These are phyloP conservation scores for Perca fluviatilis DNA, from an alignment of 2,113 vertebrate species.

Conservation along the genomic window DNA sequence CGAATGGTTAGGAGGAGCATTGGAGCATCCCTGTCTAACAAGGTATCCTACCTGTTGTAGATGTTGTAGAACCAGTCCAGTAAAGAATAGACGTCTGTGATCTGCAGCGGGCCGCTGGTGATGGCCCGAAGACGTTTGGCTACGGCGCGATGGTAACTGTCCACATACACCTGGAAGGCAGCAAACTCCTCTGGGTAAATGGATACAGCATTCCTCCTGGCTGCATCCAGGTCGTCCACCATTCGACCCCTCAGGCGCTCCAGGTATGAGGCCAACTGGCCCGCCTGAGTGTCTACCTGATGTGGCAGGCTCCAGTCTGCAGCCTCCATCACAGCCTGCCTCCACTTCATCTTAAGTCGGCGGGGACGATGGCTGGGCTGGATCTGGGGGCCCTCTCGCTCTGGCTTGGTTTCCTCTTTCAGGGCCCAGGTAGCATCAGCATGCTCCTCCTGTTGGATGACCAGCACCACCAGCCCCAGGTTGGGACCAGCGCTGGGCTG, in stretches of 20 bases:
- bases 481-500: constrained; percentile 83
- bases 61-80: constrained; percentile 93
- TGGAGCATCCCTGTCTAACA: neutral
- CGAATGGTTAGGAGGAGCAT: no score
- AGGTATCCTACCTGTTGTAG: constrained; percentile 87
- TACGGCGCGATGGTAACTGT: constrained; percentile 89
- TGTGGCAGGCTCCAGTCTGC: constrained; percentile 87
- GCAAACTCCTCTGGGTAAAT: constrained; percentile 89
- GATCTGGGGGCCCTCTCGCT: constrained; percentile 33
- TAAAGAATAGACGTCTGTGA: constrained; percentile 90
- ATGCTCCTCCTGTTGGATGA: constrained; percentile 91
- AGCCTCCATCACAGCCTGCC: constrained; percentile 84
- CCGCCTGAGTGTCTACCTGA: constrained; percentile 79
- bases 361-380: constrained; percentile 80
- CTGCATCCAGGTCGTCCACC: constrained; percentile 88
- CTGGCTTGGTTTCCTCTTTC: constrained; percentile 68
- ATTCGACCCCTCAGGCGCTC: constrained; percentile 84
- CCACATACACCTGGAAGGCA: constrained; percentile 89
- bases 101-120: constrained; percentile 82
- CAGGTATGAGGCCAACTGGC: constrained; percentile 82
- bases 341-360: constrained; percentile 85
- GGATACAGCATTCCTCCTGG: constrained; percentile 86
- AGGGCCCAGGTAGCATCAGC: constrained; percentile 80
- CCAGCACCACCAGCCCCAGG: constrained; percentile 87
- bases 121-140: constrained; percentile 84